Evolutionary conservation across 1,140 invertebrate genomes (phyloP), one percentile per base, ranked within the genome.

Genomic region (Psilanteris sp.): DNA sequence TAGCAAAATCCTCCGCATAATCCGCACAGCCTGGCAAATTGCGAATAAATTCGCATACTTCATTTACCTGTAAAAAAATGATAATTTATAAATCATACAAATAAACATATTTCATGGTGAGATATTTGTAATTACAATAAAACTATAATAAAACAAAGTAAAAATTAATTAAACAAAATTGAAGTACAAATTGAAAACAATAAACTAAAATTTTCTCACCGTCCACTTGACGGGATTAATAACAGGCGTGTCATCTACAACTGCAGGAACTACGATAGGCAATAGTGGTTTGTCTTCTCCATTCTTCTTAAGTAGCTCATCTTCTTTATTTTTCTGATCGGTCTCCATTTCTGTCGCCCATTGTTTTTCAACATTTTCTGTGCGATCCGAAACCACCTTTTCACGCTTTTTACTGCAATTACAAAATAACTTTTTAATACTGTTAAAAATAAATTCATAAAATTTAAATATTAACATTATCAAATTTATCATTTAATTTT

Each of bases 1-100:
- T 93, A 0, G 94, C 91, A 89, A 99, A 99, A 84, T 98, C 97
- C 82, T 98, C 96, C 0, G 96, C 97, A 82, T 98, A 98, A 78
- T 96, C 94, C 0, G 93, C 91, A 84, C 97, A 98, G 0, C 96
- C 97, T 0, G 91, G 92, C 52, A 98, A 89, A 70, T 92, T 94
- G 52, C 93, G 91, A 62, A 98, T 95, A 79, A 97, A 98, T 29
- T 97, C 95, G 81, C 92, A 93, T 0, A 94, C 93, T 81, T 95
- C 93, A 14, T 89, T 87, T 22, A 95, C 93, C 90, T 92, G 81
- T n/a, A 36, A 76, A 81, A 16, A 41, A 20, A 54, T 9, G 29
- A 5, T 20, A 13, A n/a, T 39, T 55, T 3, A n/a, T n/a, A n/a
- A n/a, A n/a, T n/a, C n/a, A n/a, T n/a, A n/a, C n/a, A n/a, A n/a